These are phyloP conservation scores for Platycheirus albimanus DNA, from an alignment of 2,888 invertebrate genomes.

Conservation along the genomic window DNA sequence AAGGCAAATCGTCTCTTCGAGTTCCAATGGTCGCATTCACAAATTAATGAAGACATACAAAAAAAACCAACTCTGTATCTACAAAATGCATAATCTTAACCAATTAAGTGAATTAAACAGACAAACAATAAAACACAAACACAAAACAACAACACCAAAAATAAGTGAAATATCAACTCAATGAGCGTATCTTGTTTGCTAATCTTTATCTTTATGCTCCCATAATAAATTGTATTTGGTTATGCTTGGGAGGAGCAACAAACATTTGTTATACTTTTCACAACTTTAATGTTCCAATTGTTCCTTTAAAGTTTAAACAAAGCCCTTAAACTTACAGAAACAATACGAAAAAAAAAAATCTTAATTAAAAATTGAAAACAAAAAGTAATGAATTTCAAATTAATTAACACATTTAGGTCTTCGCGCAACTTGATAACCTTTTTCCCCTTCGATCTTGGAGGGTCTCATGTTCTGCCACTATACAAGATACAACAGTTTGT, in stretches of 20 bases:
- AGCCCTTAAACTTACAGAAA: too few relatives aligned
- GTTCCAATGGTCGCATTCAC: neutral
- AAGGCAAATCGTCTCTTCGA: neutral
- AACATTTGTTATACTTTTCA: neutral
- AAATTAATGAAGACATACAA: neutral
- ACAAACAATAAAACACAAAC: neutral
- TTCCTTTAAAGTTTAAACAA: too few relatives aligned
- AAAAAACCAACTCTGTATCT: neutral
- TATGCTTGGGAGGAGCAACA: constrained; percentile 12
- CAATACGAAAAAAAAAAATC: too few relatives aligned
- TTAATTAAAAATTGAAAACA: too few relatives aligned
- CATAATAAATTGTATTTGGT: constrained; percentile 28
- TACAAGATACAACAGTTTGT: neutral
- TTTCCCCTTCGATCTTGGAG: neutral
- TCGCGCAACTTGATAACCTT: constrained; percentile 39
- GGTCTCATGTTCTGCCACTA: too few relatives aligned
- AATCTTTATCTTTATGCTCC: constrained; percentile 25
- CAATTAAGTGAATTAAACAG: constrained; percentile 18
- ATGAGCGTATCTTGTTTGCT: constrained; percentile 29
- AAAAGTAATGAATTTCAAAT: constrained; percentile 2
- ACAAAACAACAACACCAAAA: neutral
- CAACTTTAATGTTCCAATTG: constrained; percentile 13
- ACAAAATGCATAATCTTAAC: constrained; percentile 6
- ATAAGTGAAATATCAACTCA: constrained; percentile 33
- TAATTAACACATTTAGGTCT: constrained; percentile 27